phyloP scores from a whole-genome alignment of 2,888 invertebrate genomes.

The Cataglyphis cursor region DNA sequence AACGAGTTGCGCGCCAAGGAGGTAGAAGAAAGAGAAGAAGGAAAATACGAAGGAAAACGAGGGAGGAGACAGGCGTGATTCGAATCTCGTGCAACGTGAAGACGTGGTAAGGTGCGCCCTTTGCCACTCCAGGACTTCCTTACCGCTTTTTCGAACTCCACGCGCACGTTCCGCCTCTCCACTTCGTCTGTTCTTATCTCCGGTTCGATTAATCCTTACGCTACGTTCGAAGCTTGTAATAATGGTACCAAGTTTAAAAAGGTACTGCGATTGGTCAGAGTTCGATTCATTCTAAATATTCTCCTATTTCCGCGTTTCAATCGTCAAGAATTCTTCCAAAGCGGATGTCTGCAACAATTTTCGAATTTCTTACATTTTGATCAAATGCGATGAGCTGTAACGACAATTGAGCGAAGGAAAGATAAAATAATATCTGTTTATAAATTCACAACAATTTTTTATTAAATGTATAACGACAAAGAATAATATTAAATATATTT shows the following conservation, averaged over 20 bases:
- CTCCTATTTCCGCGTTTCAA: not conserved
- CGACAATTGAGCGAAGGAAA: not conserved
- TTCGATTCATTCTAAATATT: conserved; percentile 12
- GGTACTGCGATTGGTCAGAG: not conserved
- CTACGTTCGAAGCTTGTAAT: conserved; percentile 37
- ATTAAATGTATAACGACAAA: not conserved
- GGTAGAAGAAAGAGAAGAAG: conserved; percentile 57
- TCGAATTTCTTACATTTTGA: not conserved
- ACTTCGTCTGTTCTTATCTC: conserved; percentile 31
- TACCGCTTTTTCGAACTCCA: conserved; percentile 60
- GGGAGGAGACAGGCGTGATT: conserved; percentile 80
- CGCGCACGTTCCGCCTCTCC: conserved; percentile 31
- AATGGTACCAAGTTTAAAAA: not conserved
- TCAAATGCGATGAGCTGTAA: not conserved
- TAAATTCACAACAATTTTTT: not conserved
- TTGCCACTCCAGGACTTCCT: conserved; percentile 68
- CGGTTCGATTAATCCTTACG: conserved; percentile 43
- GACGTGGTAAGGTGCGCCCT: conserved; percentile 62
- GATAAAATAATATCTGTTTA: not conserved
- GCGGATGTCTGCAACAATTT: not conserved
- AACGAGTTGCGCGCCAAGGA: conserved; percentile 55
- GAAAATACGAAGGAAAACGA: conserved; percentile 43
- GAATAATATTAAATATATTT: not conserved
- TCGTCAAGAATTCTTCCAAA: not conserved
- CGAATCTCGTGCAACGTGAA: conserved; percentile 73